phyloP scores from a whole-genome alignment of 2,113 vertebrate genomes.

The Calcarius ornatus region DNA sequence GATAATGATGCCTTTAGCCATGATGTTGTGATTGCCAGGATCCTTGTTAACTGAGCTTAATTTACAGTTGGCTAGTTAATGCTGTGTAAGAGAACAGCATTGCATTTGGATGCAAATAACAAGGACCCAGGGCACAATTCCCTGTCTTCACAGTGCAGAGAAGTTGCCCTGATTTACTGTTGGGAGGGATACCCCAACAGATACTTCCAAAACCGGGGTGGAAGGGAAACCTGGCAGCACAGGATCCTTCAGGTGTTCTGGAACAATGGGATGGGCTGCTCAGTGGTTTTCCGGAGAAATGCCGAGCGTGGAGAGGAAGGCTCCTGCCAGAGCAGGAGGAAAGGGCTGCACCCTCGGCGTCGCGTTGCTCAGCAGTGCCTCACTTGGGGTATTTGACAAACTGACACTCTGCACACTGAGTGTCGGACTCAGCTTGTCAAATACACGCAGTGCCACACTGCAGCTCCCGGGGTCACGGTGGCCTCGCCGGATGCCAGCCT shows the following conservation, averaged over 20 bases:
- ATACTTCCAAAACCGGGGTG: not conserved
- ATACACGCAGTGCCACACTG: conserved; percentile 93
- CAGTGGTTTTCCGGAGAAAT: not conserved
- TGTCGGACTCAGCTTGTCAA: conserved; percentile 97
- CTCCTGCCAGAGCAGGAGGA: not conserved
- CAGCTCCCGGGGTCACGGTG: not conserved
- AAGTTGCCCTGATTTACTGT: not conserved
- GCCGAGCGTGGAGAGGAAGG: not conserved
- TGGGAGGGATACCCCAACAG: rapidly evolving
- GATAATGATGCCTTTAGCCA: not conserved
- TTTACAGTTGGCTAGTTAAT: not conserved
- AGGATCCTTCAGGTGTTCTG: not conserved
- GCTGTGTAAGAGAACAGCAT: not conserved
- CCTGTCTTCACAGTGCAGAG: not conserved
- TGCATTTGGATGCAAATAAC: not conserved
- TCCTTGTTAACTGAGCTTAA: not conserved
- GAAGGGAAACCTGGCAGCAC: not conserved
- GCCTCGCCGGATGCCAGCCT: not conserved
- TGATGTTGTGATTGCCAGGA: not conserved
- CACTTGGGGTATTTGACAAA: conserved; percentile 99
- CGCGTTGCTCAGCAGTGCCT: conserved; percentile 76
- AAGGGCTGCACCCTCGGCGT: not conserved
- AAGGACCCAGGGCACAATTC: not conserved
- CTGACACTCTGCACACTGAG: conserved; percentile 94
- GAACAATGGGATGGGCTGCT: not conserved